Base-by-base conservation (phyloP, 2,888 invertebrate genomes). In the Euzophera pinguis region DNA sequence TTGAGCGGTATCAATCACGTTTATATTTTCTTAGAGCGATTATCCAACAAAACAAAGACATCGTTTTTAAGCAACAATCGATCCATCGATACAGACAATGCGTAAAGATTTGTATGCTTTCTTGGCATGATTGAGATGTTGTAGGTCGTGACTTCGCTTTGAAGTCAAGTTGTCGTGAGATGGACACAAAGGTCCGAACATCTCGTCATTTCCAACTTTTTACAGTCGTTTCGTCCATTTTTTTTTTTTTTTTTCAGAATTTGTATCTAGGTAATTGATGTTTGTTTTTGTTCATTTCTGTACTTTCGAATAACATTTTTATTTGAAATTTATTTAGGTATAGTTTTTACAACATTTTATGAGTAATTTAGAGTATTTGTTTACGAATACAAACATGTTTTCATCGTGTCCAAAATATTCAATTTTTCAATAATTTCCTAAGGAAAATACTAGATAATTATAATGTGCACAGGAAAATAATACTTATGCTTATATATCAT, bases 141-240 rank as follows among this genome's bases (percentile, higher is more conserved):
- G 9, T 49, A 56, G 52, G 50, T 67, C 74, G 74, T 74, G 73
- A 74, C 70, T 70, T 54, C 60, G 59, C 64, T 69, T 61, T 48
- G 52, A 39, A 53, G 56, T 48, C 56, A 60, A 59, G 50, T 51
- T 48, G 60, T 50, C 49, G 49, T 50, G 49, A 50, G 39, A 5
- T 22, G 5, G 52, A 50, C 51, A 54, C 51, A 59, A 58, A 58
- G 53, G 55, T 58, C 54, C 49, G 52, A 48, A 45, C 55, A 41
- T 17, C 53, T 42, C 51, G 43, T 56, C 54, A 53, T 56, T 52
- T 12, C 47, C 53, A 45, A 14, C 16, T 45, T 45, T 32, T 32
- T 45, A 13, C 12, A 13, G 14, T 45, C 16, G 14, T 38, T 5
- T 14, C 22, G 9, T 42, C 54, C 9, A 29, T 29, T 29, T 54